These are phyloP conservation scores for Meliscaeva auricollis DNA, from an alignment of 2,888 invertebrate species.

Conservation along the genomic window DNA sequence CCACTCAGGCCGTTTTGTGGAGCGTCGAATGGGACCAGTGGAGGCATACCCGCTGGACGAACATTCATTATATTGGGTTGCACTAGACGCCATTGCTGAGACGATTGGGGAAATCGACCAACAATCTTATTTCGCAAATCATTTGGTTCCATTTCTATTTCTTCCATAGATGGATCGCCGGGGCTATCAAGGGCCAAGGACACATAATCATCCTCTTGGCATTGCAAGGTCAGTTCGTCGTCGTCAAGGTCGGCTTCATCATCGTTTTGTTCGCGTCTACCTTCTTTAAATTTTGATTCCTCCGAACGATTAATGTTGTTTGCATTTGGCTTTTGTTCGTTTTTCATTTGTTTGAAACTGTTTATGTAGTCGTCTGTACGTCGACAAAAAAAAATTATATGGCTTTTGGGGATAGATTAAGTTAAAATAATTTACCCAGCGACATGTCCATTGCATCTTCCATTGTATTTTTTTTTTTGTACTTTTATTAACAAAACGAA, in stretches of 20 bases:
- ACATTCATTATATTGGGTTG: slow-evolving; percentile 77
- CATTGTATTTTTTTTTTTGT: slow-evolving; percentile 4
- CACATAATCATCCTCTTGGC: slow-evolving; percentile 53
- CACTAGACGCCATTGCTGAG: slow-evolving; percentile 77
- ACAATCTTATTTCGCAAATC: slow-evolving; percentile 61
- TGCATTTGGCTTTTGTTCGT: neutral
- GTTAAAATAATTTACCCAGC: slow-evolving; percentile 51
- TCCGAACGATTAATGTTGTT: neutral
- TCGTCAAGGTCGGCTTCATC: slow-evolving; percentile 25
- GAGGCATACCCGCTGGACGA: slow-evolving; percentile 78
- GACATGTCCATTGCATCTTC: slow-evolving; percentile 64
- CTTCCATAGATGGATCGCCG: neutral
- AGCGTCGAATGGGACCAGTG: slow-evolving; percentile 76
- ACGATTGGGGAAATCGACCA: slow-evolving; percentile 51
- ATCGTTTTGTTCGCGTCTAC: slow-evolving; percentile 49
- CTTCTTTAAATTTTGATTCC: slow-evolving; percentile 68
- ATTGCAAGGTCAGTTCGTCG: slow-evolving; percentile 33
- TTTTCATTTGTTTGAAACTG: slow-evolving; percentile 28
- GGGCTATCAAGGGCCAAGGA: slow-evolving; percentile 35
- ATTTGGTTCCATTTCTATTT: neutral
- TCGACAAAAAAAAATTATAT: neutral
- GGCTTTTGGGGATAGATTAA: neutral
- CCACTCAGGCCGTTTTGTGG: slow-evolving; percentile 26
- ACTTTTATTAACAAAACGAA: neutral
- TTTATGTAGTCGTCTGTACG: slow-evolving; percentile 64